Percentiles rank a stretch among this genome's conserved stretches.
Evolutionary conservation across 1,140 invertebrate species (phyloP).

Genomic region (Bacillus rossius): DNA sequence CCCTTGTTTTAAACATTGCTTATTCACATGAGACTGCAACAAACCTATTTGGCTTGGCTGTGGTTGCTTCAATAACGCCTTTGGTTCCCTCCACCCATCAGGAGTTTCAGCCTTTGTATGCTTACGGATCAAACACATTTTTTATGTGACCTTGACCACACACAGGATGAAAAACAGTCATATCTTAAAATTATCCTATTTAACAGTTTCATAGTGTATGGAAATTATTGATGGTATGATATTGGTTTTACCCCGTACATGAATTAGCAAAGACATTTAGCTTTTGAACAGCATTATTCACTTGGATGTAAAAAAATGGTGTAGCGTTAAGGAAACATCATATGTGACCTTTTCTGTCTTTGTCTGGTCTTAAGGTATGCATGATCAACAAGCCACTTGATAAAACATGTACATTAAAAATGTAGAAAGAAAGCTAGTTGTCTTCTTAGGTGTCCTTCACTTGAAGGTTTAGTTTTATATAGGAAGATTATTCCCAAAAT

Average conservation of each 20-base stretch:
- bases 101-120: conserved; percentile 5
- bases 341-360: conserved; percentile 23
- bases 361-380: conserved; percentile 21
- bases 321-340: conserved; percentile 26
- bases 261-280: conserved; percentile 29
- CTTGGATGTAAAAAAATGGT: conserved; percentile 24
- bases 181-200: conserved; percentile 1
- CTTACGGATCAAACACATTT: conserved; percentile 20
- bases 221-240: conserved; percentile 21
- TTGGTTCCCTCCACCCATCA: neutral
- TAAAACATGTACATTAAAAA: too few species aligned
- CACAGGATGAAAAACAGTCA: conserved; percentile 21
- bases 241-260: conserved; percentile 30
- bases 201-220: conserved; percentile 20
- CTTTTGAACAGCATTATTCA: conserved; percentile 17
- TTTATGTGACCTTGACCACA: conserved; percentile 26
- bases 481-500: too few species aligned
- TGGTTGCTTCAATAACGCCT: too few species aligned
- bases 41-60: too few species aligned
- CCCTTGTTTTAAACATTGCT: too few species aligned
- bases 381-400: too few species aligned
- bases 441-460: conserved; percentile 14
- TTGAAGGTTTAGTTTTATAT: neutral
- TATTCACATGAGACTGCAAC: too few species aligned
- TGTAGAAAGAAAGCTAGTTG: conserved; percentile 1